Evolutionary conservation across 2,888 invertebrate species (phyloP), one percentile per base, ranked within the genome.

Genomic region (Brachyptera putata): DNA sequence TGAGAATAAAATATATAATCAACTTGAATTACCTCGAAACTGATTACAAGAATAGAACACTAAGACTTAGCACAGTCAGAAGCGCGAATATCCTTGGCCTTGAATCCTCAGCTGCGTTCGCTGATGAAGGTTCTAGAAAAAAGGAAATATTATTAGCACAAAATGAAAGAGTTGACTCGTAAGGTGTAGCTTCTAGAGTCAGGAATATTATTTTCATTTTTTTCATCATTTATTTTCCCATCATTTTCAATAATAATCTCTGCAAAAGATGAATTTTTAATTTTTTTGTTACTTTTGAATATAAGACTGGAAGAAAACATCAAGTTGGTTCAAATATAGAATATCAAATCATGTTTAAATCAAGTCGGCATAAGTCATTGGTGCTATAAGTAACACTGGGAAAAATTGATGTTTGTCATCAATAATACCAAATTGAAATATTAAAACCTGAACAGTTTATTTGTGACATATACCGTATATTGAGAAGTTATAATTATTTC

Each of bases 71-170:
- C 2, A 53, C 34, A 5, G 53, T 21, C 18, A 53, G 16, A 2
- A 30, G 16, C 7, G 53, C 34, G 53, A 53, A 53, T 21, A 53
- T 14, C 16, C 53, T 36, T 22, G 53, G 53, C 36, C 53, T 13
- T 5, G 34, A 18, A 14, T 18, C 34, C 16, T 53, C 53, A 18
- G 18, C 53, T 21, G 21, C 53, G 22, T 22, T 53, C 18, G 36
- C 5, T 13, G 21, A 18, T 7, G 36, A 34, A 36, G 34, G 16
- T 53, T 53, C 53, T 53, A 53, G 22, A 53, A 53, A 24, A 48
- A 16, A n/a, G n/a, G 7, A 39, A n/a, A 9, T 39, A 39, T 4
- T 30, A 30, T 30, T 30, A 30, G 5, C 30, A 30, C 30, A 30
- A 11, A 30, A 11, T 30, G 11, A 30, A 30, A 7, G 11, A 30